phyloP scores from a whole-genome alignment of 2,113 vertebrate genomes.

The Tonatia bakeri region DNA sequence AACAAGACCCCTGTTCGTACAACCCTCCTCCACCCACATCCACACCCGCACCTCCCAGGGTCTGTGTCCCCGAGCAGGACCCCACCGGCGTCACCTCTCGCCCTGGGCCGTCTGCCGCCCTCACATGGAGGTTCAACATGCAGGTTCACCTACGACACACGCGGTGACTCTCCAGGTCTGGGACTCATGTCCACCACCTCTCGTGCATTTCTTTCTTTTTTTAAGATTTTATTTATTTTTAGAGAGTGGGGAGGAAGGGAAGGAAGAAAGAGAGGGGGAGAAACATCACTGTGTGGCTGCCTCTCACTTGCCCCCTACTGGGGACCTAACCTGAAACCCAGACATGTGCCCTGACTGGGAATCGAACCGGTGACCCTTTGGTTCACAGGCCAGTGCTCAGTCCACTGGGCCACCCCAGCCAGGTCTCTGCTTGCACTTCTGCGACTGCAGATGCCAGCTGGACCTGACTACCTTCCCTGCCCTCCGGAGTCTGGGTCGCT shows the following conservation, averaged over 20 bases:
- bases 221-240: too few relatives aligned
- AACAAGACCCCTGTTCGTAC: background rate
- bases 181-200: background rate
- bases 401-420: too few relatives aligned
- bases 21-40: background rate
- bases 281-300: too few relatives aligned
- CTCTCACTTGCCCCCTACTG: too few relatives aligned
- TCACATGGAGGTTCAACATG: fast-evolving
- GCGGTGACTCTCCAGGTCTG: background rate
- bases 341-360: too few relatives aligned
- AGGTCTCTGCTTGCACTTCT: too few relatives aligned
- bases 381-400: too few relatives aligned
- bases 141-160: background rate
- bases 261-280: too few relatives aligned
- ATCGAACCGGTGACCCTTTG: too few relatives aligned
- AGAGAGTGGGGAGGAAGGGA: too few relatives aligned
- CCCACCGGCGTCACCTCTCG: background rate
- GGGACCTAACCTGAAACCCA: too few relatives aligned
- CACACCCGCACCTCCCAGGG: background rate
- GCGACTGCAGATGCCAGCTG: background rate
- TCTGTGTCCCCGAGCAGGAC: background rate
- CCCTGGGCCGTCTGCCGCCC: fast-evolving
- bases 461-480: background rate
- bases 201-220: too few relatives aligned
- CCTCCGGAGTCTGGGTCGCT: background rate